Conservation (phyloP, 2,113 vertebrate species). For the Heterocephalus glaber region DNA sequence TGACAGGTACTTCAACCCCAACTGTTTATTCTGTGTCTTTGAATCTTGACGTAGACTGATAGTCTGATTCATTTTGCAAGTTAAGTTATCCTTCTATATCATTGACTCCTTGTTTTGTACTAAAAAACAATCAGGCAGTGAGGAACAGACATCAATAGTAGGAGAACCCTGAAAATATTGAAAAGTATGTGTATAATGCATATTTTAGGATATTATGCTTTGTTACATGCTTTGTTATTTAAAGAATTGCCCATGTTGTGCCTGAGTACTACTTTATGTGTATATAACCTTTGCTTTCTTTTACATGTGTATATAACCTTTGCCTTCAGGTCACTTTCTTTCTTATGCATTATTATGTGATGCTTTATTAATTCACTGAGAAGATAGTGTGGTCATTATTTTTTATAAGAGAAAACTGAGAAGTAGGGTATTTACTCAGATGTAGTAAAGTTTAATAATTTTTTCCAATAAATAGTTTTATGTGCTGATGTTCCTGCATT, state of each 20-base stretch:
- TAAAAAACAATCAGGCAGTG: not conserved
- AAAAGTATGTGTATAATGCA: not conserved
- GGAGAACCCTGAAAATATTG: not conserved
- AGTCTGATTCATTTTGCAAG: constrained; percentile 23
- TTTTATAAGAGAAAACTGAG: not conserved
- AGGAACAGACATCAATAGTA: not conserved
- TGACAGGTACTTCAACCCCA: not conserved
- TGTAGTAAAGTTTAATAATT: not conserved
- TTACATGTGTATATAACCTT: not conserved
- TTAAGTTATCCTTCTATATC: not conserved
- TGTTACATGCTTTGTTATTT: not conserved
- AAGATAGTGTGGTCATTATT: not conserved
- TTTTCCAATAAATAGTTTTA: not conserved
- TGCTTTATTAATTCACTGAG: not conserved
- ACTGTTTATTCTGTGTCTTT: not conserved
- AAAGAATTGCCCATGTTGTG: not conserved
- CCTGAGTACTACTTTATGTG: not conserved
- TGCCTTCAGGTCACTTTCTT: not conserved
- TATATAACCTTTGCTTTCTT: not conserved
- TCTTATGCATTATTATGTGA: not conserved
- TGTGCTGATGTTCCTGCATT: not conserved
- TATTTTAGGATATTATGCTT: not conserved
- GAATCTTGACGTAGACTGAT: not conserved
- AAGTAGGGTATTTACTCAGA: not conserved
- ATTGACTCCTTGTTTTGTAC: not conserved